Evolutionary conservation across 2,888 invertebrate genomes (phyloP), one percentile per base, ranked within the genome.

Genomic region (Tromatobia lineatoria): DNA sequence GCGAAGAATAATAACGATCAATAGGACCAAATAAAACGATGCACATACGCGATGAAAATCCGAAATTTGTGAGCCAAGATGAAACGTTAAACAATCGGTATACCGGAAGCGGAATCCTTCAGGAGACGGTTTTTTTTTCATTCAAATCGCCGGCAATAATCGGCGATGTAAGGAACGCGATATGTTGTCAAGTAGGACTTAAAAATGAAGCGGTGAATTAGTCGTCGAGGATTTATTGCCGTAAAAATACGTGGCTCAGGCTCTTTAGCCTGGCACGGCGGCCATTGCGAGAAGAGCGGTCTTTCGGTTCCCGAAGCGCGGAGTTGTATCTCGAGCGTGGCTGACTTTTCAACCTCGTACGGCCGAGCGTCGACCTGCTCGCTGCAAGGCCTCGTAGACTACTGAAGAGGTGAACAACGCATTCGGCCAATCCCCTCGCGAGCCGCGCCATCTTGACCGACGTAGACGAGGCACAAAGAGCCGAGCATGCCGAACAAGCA

Each of bases 351-450:
- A 52, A 81, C 54, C 82, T 80, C 75, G 77, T 82, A 80, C 84
- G 73, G 83, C 83, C 85, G 85, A 86, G 85, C 85, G 67, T 85
- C 79, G 61, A 85, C 80, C 69, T 80, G 80, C 87, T 83, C 86
- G 87, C 85, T 86, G 86, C 83, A 82, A 86, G 85, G 86, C 87
- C 87, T 80, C 85, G 83, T 76, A 87, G 85, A 85, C 86, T 84
- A 87, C 87, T 87, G 85, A 82, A 80, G 84, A 74, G 66, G 67
- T 75, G 81, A 81, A 70, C 84, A 78, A 76, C 81, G 84, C 80
- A 57, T 71, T 80, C 84, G 82, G 85, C 82, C 86, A 87, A 86
- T 87, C 85, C 87, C 87, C 82, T 85, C 64, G 71, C 80, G 57
- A 52, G 83, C 45, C 80, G 78, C 86, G 86, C 86, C 87, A 86